Conservation (phyloP, 2,888 invertebrate species). For the Pammene aurita region DNA sequence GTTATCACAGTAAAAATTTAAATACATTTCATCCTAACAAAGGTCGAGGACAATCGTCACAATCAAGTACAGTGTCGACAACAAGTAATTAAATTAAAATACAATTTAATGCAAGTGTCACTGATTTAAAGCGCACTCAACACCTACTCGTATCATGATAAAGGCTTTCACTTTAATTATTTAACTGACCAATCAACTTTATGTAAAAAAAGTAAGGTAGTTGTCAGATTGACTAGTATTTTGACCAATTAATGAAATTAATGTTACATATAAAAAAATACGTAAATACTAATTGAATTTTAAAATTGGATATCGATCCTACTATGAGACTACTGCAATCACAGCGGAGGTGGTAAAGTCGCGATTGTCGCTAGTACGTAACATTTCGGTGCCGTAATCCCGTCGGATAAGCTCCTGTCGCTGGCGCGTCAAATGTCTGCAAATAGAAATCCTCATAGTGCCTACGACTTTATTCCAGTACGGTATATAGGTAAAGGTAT, state of each 20-base stretch:
- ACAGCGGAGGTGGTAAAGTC: too few species aligned
- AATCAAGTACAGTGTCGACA: conserved; percentile 11
- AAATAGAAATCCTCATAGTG: conserved; percentile 23
- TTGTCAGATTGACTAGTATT: too few species aligned
- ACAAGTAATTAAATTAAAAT: conserved; percentile 15
- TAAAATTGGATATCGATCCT: too few species aligned
- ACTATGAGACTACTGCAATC: too few species aligned
- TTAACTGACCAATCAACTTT: neutral
- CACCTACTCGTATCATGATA: neutral
- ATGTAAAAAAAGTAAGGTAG: too few species aligned
- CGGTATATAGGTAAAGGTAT: conserved; percentile 2
- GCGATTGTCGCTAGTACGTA: neutral
- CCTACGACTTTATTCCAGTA: conserved; percentile 3
- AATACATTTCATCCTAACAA: conserved; percentile 10
- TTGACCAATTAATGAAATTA: too few species aligned
- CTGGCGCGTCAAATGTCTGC: conserved; percentile 37
- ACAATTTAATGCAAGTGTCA: conserved; percentile 24
- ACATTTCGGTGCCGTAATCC: conserved; percentile 29
- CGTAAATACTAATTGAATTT: too few species aligned
- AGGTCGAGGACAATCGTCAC: conserved; percentile 8
- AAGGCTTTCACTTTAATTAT: neutral
- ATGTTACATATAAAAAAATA: too few species aligned
- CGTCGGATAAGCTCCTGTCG: conserved; percentile 33
- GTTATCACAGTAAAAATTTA: neutral
- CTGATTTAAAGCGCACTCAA: conserved; percentile 23